phyloP scores from a whole-genome alignment of 2,113 vertebrate species.

The Saimiri boliviensis region DNA sequence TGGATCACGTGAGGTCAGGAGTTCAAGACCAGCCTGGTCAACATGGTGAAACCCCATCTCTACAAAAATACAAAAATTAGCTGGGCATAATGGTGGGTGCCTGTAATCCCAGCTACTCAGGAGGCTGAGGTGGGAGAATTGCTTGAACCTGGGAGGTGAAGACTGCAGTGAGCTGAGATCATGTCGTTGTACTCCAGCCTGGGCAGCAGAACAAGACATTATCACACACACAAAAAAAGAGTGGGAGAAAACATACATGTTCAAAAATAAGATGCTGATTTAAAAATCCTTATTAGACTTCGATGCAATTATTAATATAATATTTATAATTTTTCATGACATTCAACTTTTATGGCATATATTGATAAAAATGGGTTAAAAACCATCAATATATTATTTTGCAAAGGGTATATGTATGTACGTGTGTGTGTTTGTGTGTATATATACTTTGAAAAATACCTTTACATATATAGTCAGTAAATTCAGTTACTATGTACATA shows the following conservation, averaged over 20 bases:
- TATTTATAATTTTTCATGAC: not conserved
- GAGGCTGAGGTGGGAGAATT: too few relatives aligned
- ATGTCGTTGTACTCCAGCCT: too few relatives aligned
- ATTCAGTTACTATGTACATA: not conserved
- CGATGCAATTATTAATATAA: not conserved
- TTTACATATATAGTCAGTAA: not conserved
- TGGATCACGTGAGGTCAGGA: too few relatives aligned
- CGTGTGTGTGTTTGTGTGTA: not conserved
- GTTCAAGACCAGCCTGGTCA: too few relatives aligned
- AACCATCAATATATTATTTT: not conserved
- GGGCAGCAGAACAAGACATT: too few relatives aligned
- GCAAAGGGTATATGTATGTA: not conserved
- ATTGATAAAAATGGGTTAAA: not conserved
- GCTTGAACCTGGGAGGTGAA: too few relatives aligned
- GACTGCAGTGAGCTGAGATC: too few relatives aligned
- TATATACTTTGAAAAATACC: not conserved
- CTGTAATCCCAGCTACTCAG: too few relatives aligned
- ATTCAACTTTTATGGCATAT: slow-evolving; percentile 8
- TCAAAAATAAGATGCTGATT: not conserved
- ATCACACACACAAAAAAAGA: too few relatives aligned
- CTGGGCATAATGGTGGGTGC: too few relatives aligned
- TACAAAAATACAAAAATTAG: too few relatives aligned
- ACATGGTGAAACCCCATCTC: too few relatives aligned
- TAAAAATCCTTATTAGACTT: not conserved
- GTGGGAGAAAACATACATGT: not conserved